phyloP scores from a whole-genome alignment of 2,797 vertebrate genomes.

The Chelon auratus region DNA sequence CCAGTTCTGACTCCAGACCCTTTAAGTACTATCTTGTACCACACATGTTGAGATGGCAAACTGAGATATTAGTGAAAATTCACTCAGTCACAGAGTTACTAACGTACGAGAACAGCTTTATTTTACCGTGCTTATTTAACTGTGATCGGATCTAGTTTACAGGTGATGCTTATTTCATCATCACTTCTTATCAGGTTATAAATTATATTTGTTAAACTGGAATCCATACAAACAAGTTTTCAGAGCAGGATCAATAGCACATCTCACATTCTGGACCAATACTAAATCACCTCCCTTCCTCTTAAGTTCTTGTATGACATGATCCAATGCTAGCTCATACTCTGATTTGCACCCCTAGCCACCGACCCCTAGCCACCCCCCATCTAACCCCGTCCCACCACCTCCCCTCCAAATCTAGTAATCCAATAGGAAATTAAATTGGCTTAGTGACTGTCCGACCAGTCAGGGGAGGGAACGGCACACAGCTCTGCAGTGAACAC shows the following conservation, averaged over 20 bases:
- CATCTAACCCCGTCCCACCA: background rate
- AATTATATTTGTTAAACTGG: too few species aligned
- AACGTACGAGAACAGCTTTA: too few species aligned
- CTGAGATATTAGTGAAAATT: background rate
- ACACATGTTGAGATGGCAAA: constrained; percentile 21
- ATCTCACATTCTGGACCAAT: background rate
- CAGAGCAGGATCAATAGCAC: background rate
- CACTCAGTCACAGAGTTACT: too few species aligned
- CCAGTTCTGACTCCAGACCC: constrained; percentile 9
- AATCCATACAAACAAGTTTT: too few species aligned
- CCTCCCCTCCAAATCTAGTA: constrained; percentile 46
- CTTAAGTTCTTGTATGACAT: constrained; percentile 9
- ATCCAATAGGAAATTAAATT: constrained; percentile 77
- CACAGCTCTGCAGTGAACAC: constrained; percentile 41
- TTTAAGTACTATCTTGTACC: constrained; percentile 17
- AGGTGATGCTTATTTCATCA: too few species aligned
- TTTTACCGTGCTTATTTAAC: too few species aligned
- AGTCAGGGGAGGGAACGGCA: constrained; percentile 46
- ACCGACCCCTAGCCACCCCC: too few species aligned
- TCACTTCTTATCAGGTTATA: too few species aligned
- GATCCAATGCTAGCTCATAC: constrained; percentile 36
- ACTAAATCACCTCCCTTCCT: background rate
- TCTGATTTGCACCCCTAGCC: constrained; percentile 5
- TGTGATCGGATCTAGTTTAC: too few species aligned
- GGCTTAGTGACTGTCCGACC: constrained; percentile 64